Base-by-base conservation (phyloP, 2,888 invertebrate species). In the Mesorhabditis belari region DNA sequence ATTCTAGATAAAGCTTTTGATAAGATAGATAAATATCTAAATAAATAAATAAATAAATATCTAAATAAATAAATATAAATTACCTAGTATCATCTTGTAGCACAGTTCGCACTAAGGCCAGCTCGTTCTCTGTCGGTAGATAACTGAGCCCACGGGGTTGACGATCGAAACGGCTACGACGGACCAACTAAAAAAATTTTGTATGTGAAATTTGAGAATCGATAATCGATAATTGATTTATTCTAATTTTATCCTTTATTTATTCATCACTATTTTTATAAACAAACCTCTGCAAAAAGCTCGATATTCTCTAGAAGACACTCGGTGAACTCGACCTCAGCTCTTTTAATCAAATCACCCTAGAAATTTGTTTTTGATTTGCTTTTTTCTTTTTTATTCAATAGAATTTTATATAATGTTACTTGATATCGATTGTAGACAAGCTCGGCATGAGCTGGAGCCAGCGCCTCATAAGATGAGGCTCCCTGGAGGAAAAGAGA, bases 71-170 rank as follows among this genome's bases (percentile, higher is more conserved):
- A n/a, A 24, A 23, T 85, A 27, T 70, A 72, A 19, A 67, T 85
- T 84, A 88, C 87, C 54, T 87, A 85, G 69, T 87, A 84, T 81
- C 86, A 86, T 69, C 87, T 6, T 54, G 27, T 4, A n/a, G 53
- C 28, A 55, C 21, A n/a, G 23, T 17, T 2, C 28, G 19, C 50
- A 19, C 49, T 9, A 21, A 23, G 24, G 28, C 23, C 23, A 21
- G 55, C 58, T 58, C 55, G 19, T 5, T 59, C 3, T 35, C 44
- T n/a, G 44, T 35, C 12, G 44, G 44, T 9, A n/a, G 12, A n/a
- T 17, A 35, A 35, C 12, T n/a, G 44, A n/a, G 44, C 12, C 44
- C 44, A 9, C 44, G 44, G 44, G n/a, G 12, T n/a, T 35, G 44
- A 9, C n/a, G 44, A 2, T 35, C 44, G 2, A 2, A 9, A 17